Conservation (phyloP, 2,113 vertebrate genomes). For the Melanotaenia duboulayi region DNA sequence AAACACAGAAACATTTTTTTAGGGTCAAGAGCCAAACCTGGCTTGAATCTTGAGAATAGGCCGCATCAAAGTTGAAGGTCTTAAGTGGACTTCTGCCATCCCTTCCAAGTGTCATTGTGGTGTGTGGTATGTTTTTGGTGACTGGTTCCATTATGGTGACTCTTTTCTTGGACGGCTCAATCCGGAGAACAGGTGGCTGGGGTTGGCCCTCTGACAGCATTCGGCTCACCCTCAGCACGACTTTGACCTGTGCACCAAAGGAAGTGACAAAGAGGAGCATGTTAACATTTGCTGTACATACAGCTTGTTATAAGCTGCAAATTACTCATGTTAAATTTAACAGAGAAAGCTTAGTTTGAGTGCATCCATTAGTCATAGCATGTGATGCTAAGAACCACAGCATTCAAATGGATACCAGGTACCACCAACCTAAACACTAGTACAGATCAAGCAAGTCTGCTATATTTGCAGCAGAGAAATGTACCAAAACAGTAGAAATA, state of each 20-base stretch:
- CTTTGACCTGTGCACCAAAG: constrained; percentile 72
- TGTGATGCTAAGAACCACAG: not conserved
- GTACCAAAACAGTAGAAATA: not conserved
- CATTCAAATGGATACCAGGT: not conserved
- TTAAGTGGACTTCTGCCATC: constrained; percentile 55
- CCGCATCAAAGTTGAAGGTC: constrained; percentile 70
- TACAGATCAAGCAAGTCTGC: not conserved
- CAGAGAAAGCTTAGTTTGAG: not conserved
- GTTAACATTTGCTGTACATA: not conserved
- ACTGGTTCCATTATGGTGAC: constrained; percentile 74
- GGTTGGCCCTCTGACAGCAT: constrained; percentile 40
- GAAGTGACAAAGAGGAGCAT: not conserved
- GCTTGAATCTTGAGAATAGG: constrained; percentile 67
- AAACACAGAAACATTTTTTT: not conserved
- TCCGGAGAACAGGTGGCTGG: constrained; percentile 68
- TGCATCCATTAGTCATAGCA: too few species aligned
- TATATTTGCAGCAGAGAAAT: not conserved
- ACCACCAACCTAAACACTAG: not conserved
- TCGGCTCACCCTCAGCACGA: constrained; percentile 77
- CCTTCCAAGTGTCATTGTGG: constrained; percentile 46
- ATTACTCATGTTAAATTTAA: not conserved
- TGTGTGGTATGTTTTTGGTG: constrained; percentile 40
- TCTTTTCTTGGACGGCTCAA: constrained; percentile 76
- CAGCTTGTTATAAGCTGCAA: not conserved
- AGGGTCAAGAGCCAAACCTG: constrained; percentile 67